Evolutionary conservation across 2,797 vertebrate genomes (phyloP).

Genomic region (Tragopan temminckii): DNA sequence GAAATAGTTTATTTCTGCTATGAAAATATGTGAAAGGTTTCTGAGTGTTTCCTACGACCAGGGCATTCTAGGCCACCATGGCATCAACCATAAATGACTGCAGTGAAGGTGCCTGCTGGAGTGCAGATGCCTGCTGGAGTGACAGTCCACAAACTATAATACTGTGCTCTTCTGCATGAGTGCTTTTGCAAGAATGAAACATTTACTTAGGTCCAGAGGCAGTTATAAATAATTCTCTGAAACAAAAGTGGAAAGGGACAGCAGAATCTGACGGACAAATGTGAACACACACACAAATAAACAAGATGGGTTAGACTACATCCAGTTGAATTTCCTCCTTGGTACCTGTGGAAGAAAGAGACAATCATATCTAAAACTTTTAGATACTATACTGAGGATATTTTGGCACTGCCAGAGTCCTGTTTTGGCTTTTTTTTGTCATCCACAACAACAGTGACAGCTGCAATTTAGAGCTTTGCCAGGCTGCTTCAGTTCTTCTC

Average conservation of each 20-base stretch:
- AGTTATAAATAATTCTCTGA: background rate
- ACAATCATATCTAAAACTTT: background rate
- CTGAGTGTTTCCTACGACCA: background rate
- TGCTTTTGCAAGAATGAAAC: background rate
- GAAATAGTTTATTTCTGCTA: slow-evolving; percentile 10
- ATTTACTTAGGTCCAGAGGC: background rate
- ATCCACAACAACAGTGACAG: background rate
- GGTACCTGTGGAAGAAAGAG: background rate
- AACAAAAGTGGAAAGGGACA: background rate
- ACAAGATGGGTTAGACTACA: background rate
- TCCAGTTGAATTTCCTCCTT: background rate
- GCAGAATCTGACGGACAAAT: background rate
- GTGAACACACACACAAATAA: background rate
- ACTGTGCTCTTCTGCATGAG: background rate
- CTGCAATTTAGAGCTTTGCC: background rate
- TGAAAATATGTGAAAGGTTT: background rate
- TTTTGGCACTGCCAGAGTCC: background rate
- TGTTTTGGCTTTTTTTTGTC: background rate
- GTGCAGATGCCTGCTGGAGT: background rate
- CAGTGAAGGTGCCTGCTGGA: background rate
- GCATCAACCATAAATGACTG: background rate
- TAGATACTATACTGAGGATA: background rate
- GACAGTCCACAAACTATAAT: background rate
- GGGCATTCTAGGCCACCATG: background rate
- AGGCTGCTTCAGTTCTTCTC: background rate